Conservation (phyloP, 2,888 invertebrate genomes). For the Leptinotarsa tumamoca region DNA sequence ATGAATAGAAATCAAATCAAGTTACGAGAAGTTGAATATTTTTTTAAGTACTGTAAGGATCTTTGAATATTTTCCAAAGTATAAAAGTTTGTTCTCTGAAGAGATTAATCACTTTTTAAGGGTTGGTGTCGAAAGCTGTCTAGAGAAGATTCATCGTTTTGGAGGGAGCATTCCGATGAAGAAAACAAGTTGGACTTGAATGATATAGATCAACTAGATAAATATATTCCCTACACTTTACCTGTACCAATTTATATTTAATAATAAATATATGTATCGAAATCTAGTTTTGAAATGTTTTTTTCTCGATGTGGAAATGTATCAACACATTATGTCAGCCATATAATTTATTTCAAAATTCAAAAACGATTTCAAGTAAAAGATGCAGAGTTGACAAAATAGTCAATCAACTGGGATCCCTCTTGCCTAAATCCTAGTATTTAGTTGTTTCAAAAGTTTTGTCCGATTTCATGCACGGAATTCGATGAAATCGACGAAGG, state of each 20-base stretch:
- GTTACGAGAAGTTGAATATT: no score
- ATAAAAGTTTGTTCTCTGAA: no score
- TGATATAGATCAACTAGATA: slow-evolving; percentile 64
- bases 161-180: slow-evolving; percentile 68
- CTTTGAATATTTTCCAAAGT: no score
- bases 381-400: no score
- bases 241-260: slow-evolving; percentile 54
- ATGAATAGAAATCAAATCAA: no score
- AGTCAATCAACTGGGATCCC: no score
- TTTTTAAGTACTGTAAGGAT: no score
- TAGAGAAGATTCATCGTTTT: slow-evolving; percentile 64
- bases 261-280: slow-evolving; percentile 5
- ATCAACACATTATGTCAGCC: no score
- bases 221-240: slow-evolving; percentile 54
- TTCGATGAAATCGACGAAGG: no score
- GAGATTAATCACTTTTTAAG: slow-evolving; percentile 59
- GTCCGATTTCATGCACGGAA: background rate
- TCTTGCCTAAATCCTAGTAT: no score
- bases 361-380: no score
- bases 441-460: background rate
- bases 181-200: slow-evolving; percentile 66
- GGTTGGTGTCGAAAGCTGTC: slow-evolving; percentile 69
- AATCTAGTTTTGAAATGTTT: background rate
- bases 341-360: no score
- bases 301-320: background rate